phyloP scores from a whole-genome alignment of 2,888 invertebrate species.

The Leptinotarsa tumamoca region DNA sequence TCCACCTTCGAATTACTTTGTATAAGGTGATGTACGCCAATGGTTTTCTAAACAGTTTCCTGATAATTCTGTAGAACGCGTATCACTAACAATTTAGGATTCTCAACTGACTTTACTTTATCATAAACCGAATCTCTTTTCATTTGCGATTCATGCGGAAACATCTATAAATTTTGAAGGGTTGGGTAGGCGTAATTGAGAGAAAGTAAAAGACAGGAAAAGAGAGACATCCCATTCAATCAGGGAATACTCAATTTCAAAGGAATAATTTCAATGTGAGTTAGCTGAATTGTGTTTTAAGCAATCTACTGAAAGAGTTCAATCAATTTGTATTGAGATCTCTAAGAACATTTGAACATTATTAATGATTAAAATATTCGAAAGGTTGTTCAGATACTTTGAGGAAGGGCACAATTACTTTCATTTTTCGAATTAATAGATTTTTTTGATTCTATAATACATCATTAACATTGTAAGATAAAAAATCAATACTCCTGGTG shows the following conservation, averaged over 20 bases:
- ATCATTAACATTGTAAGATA: too few relatives aligned
- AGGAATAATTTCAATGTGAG: background rate
- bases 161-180: slow-evolving; percentile 43
- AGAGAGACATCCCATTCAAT: background rate
- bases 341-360: background rate
- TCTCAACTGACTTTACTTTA: slow-evolving; percentile 40
- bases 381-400: too few relatives aligned
- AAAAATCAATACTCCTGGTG: too few relatives aligned
- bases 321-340: background rate
- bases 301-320: background rate
- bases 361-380: too few relatives aligned
- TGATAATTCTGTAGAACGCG: background rate
- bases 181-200: slow-evolving; percentile 19
- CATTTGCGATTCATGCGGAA: slow-evolving; percentile 40
- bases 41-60: background rate
- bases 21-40: background rate
- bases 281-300: background rate
- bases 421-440: too few relatives aligned
- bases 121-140: slow-evolving; percentile 42
- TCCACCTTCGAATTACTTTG: too few relatives aligned
- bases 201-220: background rate
- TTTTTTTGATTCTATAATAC: too few relatives aligned
- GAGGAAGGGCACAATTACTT: too few relatives aligned
- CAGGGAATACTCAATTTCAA: background rate
- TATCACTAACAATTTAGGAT: background rate